Evolutionary conservation across 1,140 invertebrate genomes (phyloP), one percentile per base, ranked within the genome.

Genomic region (Phocides pigmalion): DNA sequence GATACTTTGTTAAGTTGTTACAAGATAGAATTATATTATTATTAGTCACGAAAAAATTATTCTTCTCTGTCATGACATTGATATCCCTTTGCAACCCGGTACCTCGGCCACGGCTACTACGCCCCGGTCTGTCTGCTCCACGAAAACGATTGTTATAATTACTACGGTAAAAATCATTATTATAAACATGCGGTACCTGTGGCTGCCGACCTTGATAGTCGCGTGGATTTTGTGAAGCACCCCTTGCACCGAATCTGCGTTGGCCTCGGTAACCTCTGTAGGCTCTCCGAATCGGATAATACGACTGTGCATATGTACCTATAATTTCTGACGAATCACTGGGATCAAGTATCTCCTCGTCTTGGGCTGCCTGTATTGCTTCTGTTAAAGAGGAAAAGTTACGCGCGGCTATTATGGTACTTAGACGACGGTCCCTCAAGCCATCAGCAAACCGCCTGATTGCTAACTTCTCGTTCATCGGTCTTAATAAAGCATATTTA

Each of bases 401-500:
- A 17, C 64, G 28, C 11, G 64, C 58, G 6, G 64, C 37, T 14
- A 66, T 62, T 14, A 66, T 62, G 4, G 64, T 66, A 11, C 64
- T 62, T 2, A 68, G 22, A 5, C 51, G 28, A 58, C 66, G 28
- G 15, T 59, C 41, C 11, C 66, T 19, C 37, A 64, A 53, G 11
- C 66, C 66, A 46, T 61, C 47, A 4, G 62, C 39, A 62, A 68
- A 68, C 32, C 54, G 19, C 22, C 37, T 59, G 16, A 59, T 59
- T 46, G 22, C 56, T 28, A n/a, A 17, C 15, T 61, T 61, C 25
- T 61, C 62, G 37, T 69, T 69, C 19, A 69, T 22, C 16, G 56
- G 62, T 54, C 25, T 62, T 22, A 69, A 41, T 54, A 65, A 25
- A 6, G 42, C 16, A 50, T 56, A 62, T 16, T 50, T 41, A 25